Evolutionary conservation across 2,113 vertebrate species (phyloP).

Genomic region (Meriones unguiculatus): DNA sequence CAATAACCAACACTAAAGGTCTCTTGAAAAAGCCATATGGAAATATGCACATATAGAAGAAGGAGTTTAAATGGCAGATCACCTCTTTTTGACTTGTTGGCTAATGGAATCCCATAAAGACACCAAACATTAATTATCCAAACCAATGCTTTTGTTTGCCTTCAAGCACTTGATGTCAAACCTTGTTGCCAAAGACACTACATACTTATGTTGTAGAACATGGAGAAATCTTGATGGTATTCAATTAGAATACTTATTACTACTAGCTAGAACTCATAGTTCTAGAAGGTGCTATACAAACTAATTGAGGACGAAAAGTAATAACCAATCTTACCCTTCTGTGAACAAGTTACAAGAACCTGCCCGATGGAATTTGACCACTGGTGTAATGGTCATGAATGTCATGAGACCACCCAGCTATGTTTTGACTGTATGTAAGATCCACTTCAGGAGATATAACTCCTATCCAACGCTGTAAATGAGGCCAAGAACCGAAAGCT

Average conservation of each 20-base stretch:
- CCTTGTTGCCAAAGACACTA: neutral
- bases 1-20: neutral
- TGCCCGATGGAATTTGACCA: neutral
- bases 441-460: neutral
- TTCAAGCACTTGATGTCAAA: neutral
- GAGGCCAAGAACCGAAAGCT: neutral
- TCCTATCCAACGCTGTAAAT: neutral
- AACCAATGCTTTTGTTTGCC: neutral
- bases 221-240: neutral
- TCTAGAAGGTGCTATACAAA: neutral
- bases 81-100: neutral
- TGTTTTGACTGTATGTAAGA: neutral
- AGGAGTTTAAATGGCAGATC: neutral
- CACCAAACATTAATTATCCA: neutral
- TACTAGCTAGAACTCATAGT: neutral
- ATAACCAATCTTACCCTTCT: neutral
- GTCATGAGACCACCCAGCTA: neutral
- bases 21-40: neutral
- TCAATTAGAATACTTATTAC: neutral
- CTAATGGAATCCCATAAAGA: neutral
- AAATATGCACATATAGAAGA: neutral
- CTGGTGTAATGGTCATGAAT: neutral
- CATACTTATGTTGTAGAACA: neutral
- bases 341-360: neutral
- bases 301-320: neutral